Percentiles rank a stretch among this genome's conserved stretches.
Conservation (phyloP, 2,888 invertebrate genomes). For the Andricus quercusramuli region DNA sequence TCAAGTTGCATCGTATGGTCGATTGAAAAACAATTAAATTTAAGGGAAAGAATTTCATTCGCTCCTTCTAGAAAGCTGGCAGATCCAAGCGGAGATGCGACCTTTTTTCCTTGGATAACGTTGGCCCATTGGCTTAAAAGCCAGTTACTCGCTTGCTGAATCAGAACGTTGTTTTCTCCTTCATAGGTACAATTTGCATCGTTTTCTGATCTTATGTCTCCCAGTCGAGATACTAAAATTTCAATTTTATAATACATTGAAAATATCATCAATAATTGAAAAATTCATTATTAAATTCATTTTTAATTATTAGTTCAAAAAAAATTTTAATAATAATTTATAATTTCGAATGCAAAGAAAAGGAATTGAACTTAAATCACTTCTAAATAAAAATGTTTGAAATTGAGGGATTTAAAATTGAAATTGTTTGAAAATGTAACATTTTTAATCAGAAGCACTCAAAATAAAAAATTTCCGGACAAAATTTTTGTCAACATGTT, state of each 20-base stretch:
- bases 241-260: constrained; percentile 9
- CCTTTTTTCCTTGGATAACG: constrained; percentile 73
- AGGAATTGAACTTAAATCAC: too few relatives aligned
- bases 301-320: too few relatives aligned
- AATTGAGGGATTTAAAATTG: too few relatives aligned
- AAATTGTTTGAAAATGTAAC: too few relatives aligned
- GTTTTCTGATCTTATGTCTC: constrained; percentile 88
- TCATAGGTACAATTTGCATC: constrained; percentile 95
- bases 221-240: constrained; percentile 84
- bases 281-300: too few relatives aligned
- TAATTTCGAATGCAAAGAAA: too few relatives aligned
- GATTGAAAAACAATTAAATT: constrained; percentile 79
- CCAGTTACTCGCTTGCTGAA: constrained; percentile 94
- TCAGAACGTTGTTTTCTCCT: constrained; percentile 93
- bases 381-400: too few relatives aligned
- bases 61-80: constrained; percentile 84
- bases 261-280: too few relatives aligned
- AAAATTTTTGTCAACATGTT: too few relatives aligned
- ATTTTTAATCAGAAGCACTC: too few relatives aligned
- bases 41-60: constrained; percentile 80
- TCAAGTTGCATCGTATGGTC: constrained; percentile 80
- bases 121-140: constrained; percentile 83
- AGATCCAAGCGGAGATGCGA: constrained; percentile 84
- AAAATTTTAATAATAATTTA: too few relatives aligned
- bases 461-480: too few relatives aligned